Conservation (phyloP, 2,113 vertebrate species). For the Heptranchias perlo region DNA sequence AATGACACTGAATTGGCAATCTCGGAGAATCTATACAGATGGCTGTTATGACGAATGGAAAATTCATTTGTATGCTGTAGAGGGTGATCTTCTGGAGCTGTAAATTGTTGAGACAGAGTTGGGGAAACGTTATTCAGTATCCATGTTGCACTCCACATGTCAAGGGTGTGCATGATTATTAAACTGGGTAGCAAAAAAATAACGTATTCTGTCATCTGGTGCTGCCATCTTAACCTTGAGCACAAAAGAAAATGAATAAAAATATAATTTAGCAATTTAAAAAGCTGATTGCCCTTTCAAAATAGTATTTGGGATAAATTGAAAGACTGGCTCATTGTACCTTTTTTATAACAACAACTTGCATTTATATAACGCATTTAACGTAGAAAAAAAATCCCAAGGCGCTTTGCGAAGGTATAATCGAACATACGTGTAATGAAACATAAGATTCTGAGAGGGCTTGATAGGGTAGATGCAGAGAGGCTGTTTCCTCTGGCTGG, state of each 20-base stretch:
- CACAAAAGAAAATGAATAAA: too few species aligned
- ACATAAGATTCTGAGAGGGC: neutral
- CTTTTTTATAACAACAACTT: neutral
- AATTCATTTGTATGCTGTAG: neutral
- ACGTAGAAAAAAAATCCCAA: neutral
- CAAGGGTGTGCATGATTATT: neutral
- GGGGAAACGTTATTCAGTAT: neutral
- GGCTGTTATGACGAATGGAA: neutral
- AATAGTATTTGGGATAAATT: too few species aligned
- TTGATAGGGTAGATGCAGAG: too few species aligned
- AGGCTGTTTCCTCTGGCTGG: too few species aligned
- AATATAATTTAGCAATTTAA: too few species aligned
- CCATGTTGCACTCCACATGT: neutral
- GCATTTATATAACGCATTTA: neutral
- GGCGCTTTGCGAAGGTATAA: neutral
- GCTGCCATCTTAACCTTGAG: too few species aligned
- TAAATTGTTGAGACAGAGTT: too few species aligned
- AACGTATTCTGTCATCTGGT: too few species aligned
- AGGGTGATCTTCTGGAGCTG: too few species aligned
- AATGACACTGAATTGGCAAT: neutral
- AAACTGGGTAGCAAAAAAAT: neutral
- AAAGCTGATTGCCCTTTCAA: too few species aligned
- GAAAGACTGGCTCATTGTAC: neutral
- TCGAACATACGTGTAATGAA: neutral
- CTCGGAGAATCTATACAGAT: neutral